These are phyloP conservation scores for Muscina levida DNA, from an alignment of 2,888 invertebrate genomes.

Conservation along the genomic window DNA sequence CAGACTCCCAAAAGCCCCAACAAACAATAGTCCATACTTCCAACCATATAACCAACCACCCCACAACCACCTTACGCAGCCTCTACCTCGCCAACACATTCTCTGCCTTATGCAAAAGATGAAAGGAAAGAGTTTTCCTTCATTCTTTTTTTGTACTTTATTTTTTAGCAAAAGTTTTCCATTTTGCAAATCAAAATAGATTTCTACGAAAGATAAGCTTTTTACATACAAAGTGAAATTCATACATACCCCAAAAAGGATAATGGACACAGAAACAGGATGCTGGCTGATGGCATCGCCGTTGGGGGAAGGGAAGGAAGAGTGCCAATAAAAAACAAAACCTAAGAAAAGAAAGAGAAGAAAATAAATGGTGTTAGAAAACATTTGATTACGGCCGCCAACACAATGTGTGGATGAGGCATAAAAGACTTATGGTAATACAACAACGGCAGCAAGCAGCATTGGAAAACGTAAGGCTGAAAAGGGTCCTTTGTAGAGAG, in stretches of 20 bases:
- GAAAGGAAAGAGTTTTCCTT: constrained; percentile 28
- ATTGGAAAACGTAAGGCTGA: neutral
- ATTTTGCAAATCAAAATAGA: constrained; percentile 63
- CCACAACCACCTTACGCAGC: neutral
- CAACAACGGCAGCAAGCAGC: neutral
- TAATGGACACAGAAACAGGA: constrained; percentile 36
- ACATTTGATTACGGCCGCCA: constrained; percentile 58
- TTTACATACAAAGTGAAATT: constrained; percentile 43
- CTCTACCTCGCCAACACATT: neutral
- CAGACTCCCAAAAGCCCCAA: constrained; percentile 55
- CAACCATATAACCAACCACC: constrained; percentile 7
- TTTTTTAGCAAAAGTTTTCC: constrained; percentile 39
- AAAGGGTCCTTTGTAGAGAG: constrained; percentile 2
- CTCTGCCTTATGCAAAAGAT: constrained; percentile 15
- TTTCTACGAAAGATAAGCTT: constrained; percentile 58
- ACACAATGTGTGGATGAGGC: constrained; percentile 51
- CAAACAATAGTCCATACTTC: constrained; percentile 18
- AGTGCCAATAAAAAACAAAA: neutral
- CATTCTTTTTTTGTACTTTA: too few relatives aligned
- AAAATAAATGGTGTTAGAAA: constrained; percentile 55
- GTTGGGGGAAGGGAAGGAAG: constrained; percentile 13
- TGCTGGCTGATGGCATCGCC: too few relatives aligned
- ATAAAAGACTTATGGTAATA: constrained; percentile 42
- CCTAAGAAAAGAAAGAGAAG: constrained; percentile 32
- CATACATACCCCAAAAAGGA: constrained; percentile 34